These are phyloP conservation scores for Indri indri DNA, from an alignment of 2,113 vertebrate genomes.

Conservation along the genomic window DNA sequence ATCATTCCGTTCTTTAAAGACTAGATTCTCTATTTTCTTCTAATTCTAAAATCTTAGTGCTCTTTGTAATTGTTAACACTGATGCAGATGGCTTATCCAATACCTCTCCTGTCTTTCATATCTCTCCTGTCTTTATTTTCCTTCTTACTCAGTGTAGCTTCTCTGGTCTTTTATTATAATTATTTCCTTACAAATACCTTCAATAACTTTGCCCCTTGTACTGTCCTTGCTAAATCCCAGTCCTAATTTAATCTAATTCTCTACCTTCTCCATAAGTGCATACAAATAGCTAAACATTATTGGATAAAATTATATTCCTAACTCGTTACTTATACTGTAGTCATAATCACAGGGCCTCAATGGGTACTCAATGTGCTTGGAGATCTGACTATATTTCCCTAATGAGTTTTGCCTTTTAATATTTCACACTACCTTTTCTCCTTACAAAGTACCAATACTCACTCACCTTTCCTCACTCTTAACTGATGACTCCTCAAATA, in stretches of 20 bases:
- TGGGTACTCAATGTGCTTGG: neutral
- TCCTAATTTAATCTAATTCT: constrained; percentile 3
- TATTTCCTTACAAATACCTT: constrained; percentile 13
- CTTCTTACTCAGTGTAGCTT: neutral
- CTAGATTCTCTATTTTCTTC: constrained; percentile 25
- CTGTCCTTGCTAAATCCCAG: neutral
- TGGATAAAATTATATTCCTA: neutral
- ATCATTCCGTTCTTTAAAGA: neutral
- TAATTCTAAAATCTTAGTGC: neutral
- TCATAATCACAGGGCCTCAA: neutral
- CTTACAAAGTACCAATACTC: neutral
- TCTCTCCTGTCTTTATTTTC: neutral
- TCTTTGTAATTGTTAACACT: neutral
- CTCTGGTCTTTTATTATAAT: neutral
- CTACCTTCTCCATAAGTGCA: neutral
- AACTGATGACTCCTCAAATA: neutral
- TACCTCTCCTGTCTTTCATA: neutral
- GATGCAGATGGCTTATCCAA: neutral
- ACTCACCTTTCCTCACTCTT: neutral
- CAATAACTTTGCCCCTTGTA: neutral
- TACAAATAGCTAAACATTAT: neutral
- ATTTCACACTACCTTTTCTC: neutral
- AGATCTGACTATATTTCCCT: neutral
- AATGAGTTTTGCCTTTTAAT: constrained; percentile 13
- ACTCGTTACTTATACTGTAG: neutral